These are phyloP conservation scores for Reticulitermes lucifugus DNA, from an alignment of 2,888 invertebrate species.

Conservation along the genomic window DNA sequence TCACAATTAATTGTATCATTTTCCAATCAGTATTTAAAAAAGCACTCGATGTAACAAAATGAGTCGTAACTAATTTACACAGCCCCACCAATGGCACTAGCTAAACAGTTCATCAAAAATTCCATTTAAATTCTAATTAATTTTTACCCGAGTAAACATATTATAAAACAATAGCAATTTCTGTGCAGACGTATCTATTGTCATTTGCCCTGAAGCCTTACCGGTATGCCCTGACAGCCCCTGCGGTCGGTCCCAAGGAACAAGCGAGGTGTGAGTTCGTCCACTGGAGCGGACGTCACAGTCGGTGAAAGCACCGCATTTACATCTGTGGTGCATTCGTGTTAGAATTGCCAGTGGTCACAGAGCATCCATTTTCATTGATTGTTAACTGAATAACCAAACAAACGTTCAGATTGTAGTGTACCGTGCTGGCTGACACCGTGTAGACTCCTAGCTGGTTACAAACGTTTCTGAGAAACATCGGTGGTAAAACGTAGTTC, in stretches of 20 bases:
- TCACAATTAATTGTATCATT: conserved; percentile 42
- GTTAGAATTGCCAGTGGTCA: too few relatives aligned
- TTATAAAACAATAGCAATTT: conserved; percentile 41
- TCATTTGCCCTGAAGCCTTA: neutral
- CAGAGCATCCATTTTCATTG: too few relatives aligned
- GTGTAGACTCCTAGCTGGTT: too few relatives aligned
- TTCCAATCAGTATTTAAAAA: conserved; percentile 40
- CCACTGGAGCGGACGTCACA: too few relatives aligned
- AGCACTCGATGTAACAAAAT: conserved; percentile 37
- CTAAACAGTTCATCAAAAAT: conserved; percentile 39
- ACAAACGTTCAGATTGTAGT: too few relatives aligned
- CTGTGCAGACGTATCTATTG: conserved; percentile 3
- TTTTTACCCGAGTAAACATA: conserved; percentile 42
- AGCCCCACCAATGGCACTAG: conserved; percentile 33
- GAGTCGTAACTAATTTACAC: conserved; percentile 42
- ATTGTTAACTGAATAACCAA: too few relatives aligned
- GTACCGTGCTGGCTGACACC: too few relatives aligned
- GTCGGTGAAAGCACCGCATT: too few relatives aligned
- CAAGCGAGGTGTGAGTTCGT: neutral
- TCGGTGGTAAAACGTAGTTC: too few relatives aligned
- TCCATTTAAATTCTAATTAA: conserved; percentile 44
- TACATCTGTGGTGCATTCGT: too few relatives aligned
- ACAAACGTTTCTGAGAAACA: too few relatives aligned
- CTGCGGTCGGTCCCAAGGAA: neutral
- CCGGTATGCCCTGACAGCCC: neutral